phyloP scores from a whole-genome alignment of 2,888 invertebrate genomes.

The Harpalus rubripes region DNA sequence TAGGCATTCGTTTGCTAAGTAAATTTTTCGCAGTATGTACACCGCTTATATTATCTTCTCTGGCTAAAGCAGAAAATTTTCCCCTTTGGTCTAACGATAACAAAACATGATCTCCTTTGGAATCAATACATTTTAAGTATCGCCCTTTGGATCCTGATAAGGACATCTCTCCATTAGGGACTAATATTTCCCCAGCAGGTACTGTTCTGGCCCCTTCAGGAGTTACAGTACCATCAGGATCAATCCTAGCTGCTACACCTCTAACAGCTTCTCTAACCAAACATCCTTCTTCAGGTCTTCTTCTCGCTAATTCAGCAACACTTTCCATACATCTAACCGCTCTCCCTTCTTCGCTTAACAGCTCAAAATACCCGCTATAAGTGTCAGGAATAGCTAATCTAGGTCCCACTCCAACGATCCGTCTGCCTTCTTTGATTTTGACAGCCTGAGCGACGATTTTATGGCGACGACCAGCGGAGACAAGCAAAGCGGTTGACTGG shows the following conservation, averaged over 20 bases:
- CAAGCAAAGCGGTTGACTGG: constrained; percentile 91
- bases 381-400: constrained; percentile 94
- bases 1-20: constrained; percentile 92
- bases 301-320: constrained; percentile 89
- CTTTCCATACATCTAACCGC: constrained; percentile 94
- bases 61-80: constrained; percentile 94
- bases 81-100: constrained; percentile 93
- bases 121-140: constrained; percentile 92
- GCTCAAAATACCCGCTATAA: constrained; percentile 95
- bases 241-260: constrained; percentile 83
- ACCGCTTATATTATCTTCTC: constrained; percentile 96
- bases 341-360: constrained; percentile 95
- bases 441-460: constrained; percentile 93
- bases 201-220: constrained; percentile 87
- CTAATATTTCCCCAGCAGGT: constrained; percentile 90
- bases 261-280: constrained; percentile 89
- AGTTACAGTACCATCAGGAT: constrained; percentile 82
- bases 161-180: constrained; percentile 86
- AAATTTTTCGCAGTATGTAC: constrained; percentile 95
- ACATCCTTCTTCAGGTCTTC: constrained; percentile 87
- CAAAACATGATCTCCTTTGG: constrained; percentile 90
- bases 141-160: constrained; percentile 85
- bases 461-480: constrained; percentile 91
- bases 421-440: constrained; percentile 92
- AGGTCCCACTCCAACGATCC: constrained; percentile 89